phyloP scores from a whole-genome alignment of 2,888 invertebrate species.

The Andrena fulva region DNA sequence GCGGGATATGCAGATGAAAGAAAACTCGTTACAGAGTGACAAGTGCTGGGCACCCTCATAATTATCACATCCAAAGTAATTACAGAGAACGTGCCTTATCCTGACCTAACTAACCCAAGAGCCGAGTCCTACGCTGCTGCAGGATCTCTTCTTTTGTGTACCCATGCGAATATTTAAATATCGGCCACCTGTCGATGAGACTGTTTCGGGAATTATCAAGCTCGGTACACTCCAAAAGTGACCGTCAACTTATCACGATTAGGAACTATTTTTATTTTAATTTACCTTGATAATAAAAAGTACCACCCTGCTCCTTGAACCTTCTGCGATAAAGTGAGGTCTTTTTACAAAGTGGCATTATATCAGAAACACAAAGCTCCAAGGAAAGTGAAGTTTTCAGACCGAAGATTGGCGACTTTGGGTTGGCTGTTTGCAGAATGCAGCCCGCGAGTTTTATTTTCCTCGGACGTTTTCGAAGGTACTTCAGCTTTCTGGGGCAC shows the following conservation, averaged over 20 bases:
- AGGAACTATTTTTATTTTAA: neutral
- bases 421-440: neutral
- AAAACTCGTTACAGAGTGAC: slow-evolving; percentile 75
- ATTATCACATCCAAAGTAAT: slow-evolving; percentile 76
- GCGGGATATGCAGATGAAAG: slow-evolving; percentile 73
- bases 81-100: slow-evolving; percentile 75
- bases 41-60: slow-evolving; percentile 73
- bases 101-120: slow-evolving; percentile 69
- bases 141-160: slow-evolving; percentile 57
- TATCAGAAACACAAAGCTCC: neutral
- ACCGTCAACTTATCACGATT: neutral
- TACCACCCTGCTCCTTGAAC: neutral
- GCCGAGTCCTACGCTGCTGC: slow-evolving; percentile 52
- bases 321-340: neutral
- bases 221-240: neutral
- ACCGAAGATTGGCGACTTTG: neutral
- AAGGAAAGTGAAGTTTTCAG: neutral
- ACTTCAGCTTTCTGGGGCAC: neutral
- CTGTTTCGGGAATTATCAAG: slow-evolving; percentile 24
- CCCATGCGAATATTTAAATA: slow-evolving; percentile 59
- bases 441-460: neutral
- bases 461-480: neutral
- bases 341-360: neutral
- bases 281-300: neutral
- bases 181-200: slow-evolving; percentile 26